Percentiles rank a stretch among this genome's conserved stretches.
Evolutionary conservation across 2,113 vertebrate genomes (phyloP).

Genomic region (Vimba vimba): DNA sequence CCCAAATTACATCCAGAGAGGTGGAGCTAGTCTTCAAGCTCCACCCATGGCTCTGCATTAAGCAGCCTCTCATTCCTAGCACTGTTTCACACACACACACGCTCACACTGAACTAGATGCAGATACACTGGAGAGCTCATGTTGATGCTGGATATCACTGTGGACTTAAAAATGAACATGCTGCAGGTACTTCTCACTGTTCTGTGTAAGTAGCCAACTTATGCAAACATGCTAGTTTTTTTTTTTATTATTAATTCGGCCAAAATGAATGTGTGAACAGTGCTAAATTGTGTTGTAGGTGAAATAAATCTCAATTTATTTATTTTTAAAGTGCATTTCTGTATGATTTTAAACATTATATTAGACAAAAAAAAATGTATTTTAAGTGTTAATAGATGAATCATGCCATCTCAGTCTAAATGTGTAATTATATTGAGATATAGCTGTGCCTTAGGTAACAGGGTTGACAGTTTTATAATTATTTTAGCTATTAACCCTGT

Average conservation of each 20-base stretch:
- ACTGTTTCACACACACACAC: not conserved
- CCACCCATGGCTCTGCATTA: too few species aligned
- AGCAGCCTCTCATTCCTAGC: not conserved
- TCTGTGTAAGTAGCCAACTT: conserved; percentile 32
- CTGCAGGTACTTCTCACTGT: not conserved
- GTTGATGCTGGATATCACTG: not conserved
- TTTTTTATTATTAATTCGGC: not conserved
- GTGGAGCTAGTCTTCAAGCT: too few species aligned
- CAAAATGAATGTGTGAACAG: not conserved
- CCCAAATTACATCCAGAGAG: too few species aligned
- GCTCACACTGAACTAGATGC: not conserved
- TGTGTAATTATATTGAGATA: not conserved
- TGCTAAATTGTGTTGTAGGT: not conserved
- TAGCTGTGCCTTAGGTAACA: not conserved
- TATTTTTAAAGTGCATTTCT: not conserved
- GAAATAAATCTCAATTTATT: not conserved
- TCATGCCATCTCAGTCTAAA: not conserved
- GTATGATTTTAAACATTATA: not conserved
- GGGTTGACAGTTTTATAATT: not conserved
- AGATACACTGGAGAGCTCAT: not conserved
- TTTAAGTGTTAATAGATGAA: not conserved
- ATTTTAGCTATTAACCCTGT: not conserved
- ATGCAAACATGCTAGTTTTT: not conserved
- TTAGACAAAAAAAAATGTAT: not conserved
- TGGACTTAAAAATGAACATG: conserved; percentile 17